Base-by-base conservation (phyloP, 2,797 vertebrate genomes). In the Danio choprae region DNA sequence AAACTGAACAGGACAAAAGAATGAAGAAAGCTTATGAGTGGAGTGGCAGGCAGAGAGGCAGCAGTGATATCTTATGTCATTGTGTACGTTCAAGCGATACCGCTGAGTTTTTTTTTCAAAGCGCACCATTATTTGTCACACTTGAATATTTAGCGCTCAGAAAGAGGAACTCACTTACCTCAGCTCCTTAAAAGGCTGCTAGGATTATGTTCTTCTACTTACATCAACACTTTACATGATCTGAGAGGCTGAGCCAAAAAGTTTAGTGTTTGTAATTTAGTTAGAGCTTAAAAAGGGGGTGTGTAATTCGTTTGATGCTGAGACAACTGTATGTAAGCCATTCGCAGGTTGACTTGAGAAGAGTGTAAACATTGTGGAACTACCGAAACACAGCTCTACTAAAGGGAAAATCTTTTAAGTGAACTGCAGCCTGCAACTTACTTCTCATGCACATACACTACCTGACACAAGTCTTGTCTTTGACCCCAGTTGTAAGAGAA, bases 31-130 rank as follows among this genome's bases (percentile, higher is more conserved):
- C 38, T 72, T 74, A 15, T 13, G 44, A 51, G 16, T 43, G 43
- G 40, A 46, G 18, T 73, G 11, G 72, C 51, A 77, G 79, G 63
- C 43, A 38, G 29, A 74, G 55, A n/a, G 41, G 46, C 41, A 50
- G 70, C 18, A 60, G 48, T 79, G 36, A 84, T 83, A 81, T 83
- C 58, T 87, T 86, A 76, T 81, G 63, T 83, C 18, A 15, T 56
- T 75, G 77, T 72, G 62, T 79, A 81, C 60, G 13, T 16, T 73
- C 69, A n/a, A 71, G 50, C 36, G 41, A 81, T 74, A 75, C 1
- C 56, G 71, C 59, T 12, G 53, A 72, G 75, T 74, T 79, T 64
- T 44, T 50, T 64, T 44, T 43, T 77, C 15, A 48, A 84, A 64
- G 77, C 75, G 56, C 48, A 16, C 74, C 38, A 59, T 75, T 43